Evolutionary conservation across 2,888 invertebrate species (phyloP), one percentile per base, ranked within the genome.

Genomic region (Deilephila elpenor): DNA sequence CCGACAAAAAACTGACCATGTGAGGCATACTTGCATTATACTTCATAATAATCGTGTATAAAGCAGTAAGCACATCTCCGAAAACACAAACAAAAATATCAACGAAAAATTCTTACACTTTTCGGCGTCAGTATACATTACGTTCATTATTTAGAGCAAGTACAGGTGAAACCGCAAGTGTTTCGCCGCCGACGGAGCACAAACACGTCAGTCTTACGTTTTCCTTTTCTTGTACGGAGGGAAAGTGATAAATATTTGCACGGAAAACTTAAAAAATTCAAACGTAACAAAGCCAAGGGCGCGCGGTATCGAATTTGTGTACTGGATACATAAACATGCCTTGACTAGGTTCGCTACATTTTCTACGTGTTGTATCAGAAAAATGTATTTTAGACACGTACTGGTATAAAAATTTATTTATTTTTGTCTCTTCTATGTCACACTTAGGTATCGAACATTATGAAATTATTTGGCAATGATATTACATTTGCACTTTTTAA

Each of bases 221-320:
- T 73, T 56, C 25, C 72, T 73, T 71, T 67, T 74, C 73, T 73
- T 60, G 53, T 71, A 61, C 60, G 73, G 71, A 62, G 62, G 44
- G 74, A 74, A 29, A 60, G 72, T 75, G 75, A 81, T 82, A 79
- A 81, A 82, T 80, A 81, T 79, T 76, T 77, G 71, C 71, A 71
- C 75, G 78, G 80, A 75, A 82, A 79, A 77, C 77, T 80, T 77
- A 79, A 76, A 82, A 78, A 76, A 82, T 82, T 82, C 80, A 82
- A 67, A 53, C 64, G 61, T 71, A 70, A 62, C 73, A 71, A 44
- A 29, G 73, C 74, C 71, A 64, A 64, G 64, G 64, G 2, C 20
- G 20, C 20, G 20, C 4, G 37, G 44, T 11, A 64, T 64, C 37
- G 37, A 64, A 37, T 44, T 20, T 44, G 44, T 20, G 37, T 64